Conservation (phyloP, 2,113 vertebrate species). For the Antigone vipio region DNA sequence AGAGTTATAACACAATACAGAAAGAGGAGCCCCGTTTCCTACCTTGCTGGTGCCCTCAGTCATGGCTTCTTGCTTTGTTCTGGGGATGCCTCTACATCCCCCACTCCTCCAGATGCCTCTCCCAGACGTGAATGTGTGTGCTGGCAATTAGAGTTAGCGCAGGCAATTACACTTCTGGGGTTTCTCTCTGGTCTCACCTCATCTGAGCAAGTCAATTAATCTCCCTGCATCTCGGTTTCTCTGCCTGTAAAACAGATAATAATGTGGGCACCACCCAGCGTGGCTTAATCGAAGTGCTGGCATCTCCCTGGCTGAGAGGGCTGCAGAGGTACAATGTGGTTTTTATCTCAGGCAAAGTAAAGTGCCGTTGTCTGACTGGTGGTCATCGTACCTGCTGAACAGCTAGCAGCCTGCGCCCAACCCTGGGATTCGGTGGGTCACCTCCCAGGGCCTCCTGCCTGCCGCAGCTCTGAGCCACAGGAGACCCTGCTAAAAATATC, state of each 20-base stretch:
- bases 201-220: constrained; percentile 24
- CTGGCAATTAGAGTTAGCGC: not conserved
- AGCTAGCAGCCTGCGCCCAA: not conserved
- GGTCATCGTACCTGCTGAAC: not conserved
- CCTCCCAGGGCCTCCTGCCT: not conserved
- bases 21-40: not conserved
- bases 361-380: not conserved
- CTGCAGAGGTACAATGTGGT: not conserved
- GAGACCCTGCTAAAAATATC: not conserved
- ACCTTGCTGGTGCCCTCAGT: not conserved
- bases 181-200: constrained; percentile 22
- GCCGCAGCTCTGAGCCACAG: not conserved
- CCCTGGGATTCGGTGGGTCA: not conserved
- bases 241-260: constrained; percentile 25
- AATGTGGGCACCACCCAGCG: not conserved
- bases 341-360: not conserved
- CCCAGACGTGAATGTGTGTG: not conserved
- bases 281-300: not conserved
- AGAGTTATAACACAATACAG: not conserved
- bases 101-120: not conserved
- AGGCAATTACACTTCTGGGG: constrained; percentile 12
- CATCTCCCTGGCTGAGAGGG: not conserved
- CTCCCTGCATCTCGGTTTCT: not conserved
- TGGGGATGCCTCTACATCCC: not conserved
- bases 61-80: not conserved